phyloP scores from a whole-genome alignment of 2,113 vertebrate species.

The Hemichromis elongatus region DNA sequence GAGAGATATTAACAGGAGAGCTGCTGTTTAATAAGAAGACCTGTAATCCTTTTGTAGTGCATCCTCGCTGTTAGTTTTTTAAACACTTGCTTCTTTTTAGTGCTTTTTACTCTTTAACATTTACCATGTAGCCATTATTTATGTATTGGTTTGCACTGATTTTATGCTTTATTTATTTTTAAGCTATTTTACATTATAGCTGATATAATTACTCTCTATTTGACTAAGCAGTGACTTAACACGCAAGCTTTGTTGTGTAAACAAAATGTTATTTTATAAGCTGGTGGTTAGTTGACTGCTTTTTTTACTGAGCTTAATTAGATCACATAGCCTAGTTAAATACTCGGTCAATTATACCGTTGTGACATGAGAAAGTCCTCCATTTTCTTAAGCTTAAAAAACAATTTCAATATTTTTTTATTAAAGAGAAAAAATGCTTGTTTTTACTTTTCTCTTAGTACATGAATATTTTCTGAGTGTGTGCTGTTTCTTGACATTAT shows the following conservation, averaged over 20 bases:
- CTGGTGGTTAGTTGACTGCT: not conserved
- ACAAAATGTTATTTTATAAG: not conserved
- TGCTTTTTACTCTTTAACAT: not conserved
- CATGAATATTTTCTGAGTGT: not conserved
- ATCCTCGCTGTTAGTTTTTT: not conserved
- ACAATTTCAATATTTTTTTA: not conserved
- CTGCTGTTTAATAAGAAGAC: not conserved
- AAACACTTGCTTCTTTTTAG: not conserved
- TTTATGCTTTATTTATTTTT: not conserved
- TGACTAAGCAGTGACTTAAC: not conserved
- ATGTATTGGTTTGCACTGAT: not conserved
- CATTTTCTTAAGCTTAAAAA: not conserved
- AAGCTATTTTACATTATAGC: not conserved
- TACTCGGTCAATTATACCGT: not conserved
- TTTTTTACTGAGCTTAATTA: not conserved
- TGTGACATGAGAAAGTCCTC: not conserved
- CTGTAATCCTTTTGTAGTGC: not conserved
- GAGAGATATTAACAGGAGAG: not conserved
- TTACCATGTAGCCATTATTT: not conserved
- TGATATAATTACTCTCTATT: not conserved
- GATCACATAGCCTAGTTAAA: not conserved
- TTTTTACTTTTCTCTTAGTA: not conserved
- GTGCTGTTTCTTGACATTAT: not conserved
- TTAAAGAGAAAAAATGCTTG: not conserved
- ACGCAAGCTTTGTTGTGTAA: not conserved